Percentiles rank a stretch among this genome's conserved stretches.
phyloP scores from a whole-genome alignment of 64 coral and sea anemone genomes.

The Montipora capricornis region DNA sequence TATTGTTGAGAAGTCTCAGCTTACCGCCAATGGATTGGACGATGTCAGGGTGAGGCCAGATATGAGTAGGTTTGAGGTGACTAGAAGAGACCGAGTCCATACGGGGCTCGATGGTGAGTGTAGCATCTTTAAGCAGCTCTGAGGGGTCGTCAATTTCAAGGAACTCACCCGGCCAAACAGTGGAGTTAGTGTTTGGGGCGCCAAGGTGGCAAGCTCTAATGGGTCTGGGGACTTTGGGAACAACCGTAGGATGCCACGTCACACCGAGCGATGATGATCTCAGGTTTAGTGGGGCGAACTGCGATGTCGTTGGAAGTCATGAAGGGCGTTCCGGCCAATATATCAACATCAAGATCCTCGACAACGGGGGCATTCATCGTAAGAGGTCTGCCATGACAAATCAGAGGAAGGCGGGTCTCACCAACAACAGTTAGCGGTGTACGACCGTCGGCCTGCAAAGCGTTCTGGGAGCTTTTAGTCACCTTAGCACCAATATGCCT shows the following conservation, averaged over 20 bases:
- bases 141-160: constrained; percentile 57
- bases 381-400: too few relatives aligned
- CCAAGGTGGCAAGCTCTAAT: not conserved
- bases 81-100: constrained; percentile 6
- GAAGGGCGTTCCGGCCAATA: too few relatives aligned
- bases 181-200: constrained; percentile 6
- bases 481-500: constrained; percentile 7
- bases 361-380: too few relatives aligned
- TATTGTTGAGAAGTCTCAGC: constrained; percentile 38
- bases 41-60: constrained; percentile 64
- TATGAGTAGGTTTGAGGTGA: constrained; percentile 23
- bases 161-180: constrained; percentile 56
- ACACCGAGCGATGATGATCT: too few relatives aligned
- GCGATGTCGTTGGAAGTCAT: too few relatives aligned
- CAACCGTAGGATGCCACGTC: too few relatives aligned
- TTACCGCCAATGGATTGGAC: constrained; percentile 52
- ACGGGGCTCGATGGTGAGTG: constrained; percentile 37
- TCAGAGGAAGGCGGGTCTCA: constrained; percentile 10
- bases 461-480: constrained; percentile 9
- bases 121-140: constrained; percentile 32
- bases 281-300: too few relatives aligned
- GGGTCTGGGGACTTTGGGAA: too few relatives aligned
- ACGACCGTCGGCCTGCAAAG: constrained; percentile 31
- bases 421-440: constrained; percentile 4
- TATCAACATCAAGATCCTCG: too few relatives aligned